phyloP scores from a whole-genome alignment of 64 coral and sea anemone genomes.

The Actinia tenebrosa region DNA sequence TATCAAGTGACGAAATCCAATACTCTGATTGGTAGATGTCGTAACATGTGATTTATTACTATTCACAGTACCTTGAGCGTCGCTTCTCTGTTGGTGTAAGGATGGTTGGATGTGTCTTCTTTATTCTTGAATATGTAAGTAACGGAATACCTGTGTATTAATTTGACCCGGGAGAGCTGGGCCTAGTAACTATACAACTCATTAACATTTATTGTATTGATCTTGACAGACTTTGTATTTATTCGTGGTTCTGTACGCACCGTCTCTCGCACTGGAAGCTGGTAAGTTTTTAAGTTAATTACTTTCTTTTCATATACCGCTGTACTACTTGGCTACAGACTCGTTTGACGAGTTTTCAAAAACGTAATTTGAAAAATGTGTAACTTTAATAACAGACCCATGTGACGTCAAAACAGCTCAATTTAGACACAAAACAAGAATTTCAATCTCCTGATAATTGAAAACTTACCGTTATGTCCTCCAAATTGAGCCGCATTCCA shows the following conservation, averaged over 20 bases:
- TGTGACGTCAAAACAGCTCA: too few species aligned
- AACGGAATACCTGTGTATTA: conserved; percentile 6
- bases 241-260: conserved; percentile 64
- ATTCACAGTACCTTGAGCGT: conserved; percentile 58
- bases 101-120: conserved; percentile 67
- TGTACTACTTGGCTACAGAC: too few species aligned
- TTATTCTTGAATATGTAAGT: conserved; percentile 81
- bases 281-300: conserved; percentile 20
- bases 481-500: too few species aligned
- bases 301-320: neutral
- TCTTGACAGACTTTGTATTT: conserved; percentile 55
- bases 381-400: too few species aligned
- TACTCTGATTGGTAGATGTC: neutral
- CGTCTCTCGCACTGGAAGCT: conserved; percentile 64
- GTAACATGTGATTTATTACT: neutral
- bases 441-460: too few species aligned
- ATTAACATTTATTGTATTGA: neutral
- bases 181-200: neutral
- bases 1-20: neutral
- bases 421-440: too few species aligned
- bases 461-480: too few species aligned
- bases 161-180: neutral
- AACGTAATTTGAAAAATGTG: too few species aligned
- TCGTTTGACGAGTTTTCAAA: neutral
- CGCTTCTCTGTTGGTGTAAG: conserved; percentile 74